Base-by-base conservation (phyloP, 2,888 invertebrate genomes). In the Temnothorax ravouxi region DNA sequence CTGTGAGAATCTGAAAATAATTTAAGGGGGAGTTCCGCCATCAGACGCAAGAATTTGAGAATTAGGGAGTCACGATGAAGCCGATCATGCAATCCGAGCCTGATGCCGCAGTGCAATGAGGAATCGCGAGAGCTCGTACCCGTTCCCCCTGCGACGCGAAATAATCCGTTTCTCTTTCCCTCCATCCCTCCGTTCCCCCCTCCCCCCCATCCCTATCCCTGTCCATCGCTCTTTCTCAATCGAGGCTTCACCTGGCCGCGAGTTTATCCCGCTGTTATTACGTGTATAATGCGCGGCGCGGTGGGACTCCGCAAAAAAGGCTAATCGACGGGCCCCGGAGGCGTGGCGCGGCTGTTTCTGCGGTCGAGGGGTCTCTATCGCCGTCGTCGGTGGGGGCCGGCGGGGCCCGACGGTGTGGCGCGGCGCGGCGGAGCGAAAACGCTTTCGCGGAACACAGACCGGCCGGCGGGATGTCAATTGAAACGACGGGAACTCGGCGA, bases 261-360 rank as follows among this genome's bases (percentile, higher is more conserved):
- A 86, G 88, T 88, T 90, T 91, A 89, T 91, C 89, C 84, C 84
- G 86, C 47, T 84, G 84, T 91, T 91, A 91, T 91, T 91, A 89
- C 88, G 87, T 81, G 86, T 88, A 84, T 89, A 88, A 88, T 86
- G 85, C 69, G 61, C 66, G 67, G 72, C 52, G 85, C 47, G 47
- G 59, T 66, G 83, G 77, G 69, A 54, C 72, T 69, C 52, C 21
- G 89, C 87, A 90, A 90, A 89, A 89, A 89, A 89, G 84, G 85
- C 83, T 89, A 89, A 89, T 89, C 88, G 66, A 80, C 74, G 29
- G 71, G 18, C 56, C 50, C 83, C 38, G 66, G 71, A 47, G 62
- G 77, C 64, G 76, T 59, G 54, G 62, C 18, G 54, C 75, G 64
- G 34, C 34, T 29, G 29, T 29, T 29, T 29, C 29, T 29, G 54